Evolutionary conservation across 2,888 invertebrate genomes (phyloP), one percentile per base, ranked within the genome.

Genomic region (Cabera pusaria): DNA sequence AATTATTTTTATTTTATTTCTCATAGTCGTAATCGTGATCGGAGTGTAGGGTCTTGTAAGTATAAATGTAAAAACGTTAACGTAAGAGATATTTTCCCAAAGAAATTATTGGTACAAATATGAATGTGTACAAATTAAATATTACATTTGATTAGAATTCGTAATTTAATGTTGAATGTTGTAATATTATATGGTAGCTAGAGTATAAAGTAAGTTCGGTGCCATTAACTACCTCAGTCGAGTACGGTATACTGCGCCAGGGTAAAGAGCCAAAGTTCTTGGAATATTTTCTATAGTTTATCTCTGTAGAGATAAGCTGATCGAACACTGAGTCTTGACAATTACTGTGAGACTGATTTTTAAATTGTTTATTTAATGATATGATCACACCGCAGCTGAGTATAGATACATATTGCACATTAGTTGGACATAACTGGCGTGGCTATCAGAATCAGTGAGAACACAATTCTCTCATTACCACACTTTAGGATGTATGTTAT

Each of bases 41-140:
- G 64, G 67, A 68, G 59, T 59, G 66, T 83, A 84, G 78, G 75
- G 67, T 73, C 22, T 26, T 29, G 23, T 64, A 72, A 72, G 52
- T 55, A 57, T 63, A 70, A 71, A 71, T 59, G 53, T 64, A 63
- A 53, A 52, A 66, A 61, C 55, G 54, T 72, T 64, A 64, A 54
- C 49, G 60, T 63, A 72, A 53, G 57, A 76, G 64, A 68, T 78
- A 76, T 80, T 78, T 83, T 81, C 72, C 86, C 88, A 88, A 88
- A 88, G 86, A 88, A 85, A 86, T 84, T 71, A 84, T 86, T 83
- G 86, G 88, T 88, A 88, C 88, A 88, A 88, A 88, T 65, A 61
- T 72, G 59, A 67, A 85, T 69, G 73, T 88, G 88, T 87, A 88
- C 88, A 88, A 88, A 87, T 81, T 74, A 75, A 78, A 74, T 62